Evolutionary conservation across 64 coral and sea anemone species (phyloP), one percentile per base, ranked within the genome.

Genomic region (Stichodactyla helianthus): DNA sequence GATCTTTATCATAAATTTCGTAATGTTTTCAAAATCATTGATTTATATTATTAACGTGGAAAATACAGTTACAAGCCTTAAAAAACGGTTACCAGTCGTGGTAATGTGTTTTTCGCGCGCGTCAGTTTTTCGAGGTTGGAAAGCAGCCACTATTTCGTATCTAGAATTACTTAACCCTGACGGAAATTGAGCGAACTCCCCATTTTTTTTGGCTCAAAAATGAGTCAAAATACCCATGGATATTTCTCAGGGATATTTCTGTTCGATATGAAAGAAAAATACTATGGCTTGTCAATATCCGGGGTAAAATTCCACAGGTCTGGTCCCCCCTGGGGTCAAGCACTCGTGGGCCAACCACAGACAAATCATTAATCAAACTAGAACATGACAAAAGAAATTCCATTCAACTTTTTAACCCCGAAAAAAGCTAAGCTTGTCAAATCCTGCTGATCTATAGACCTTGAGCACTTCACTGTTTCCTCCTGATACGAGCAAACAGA

Each of bases 301-400:
- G 77, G 77, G 31, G 31, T 12, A 4, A 5, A 52, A 17, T 6
- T 50, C 77, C 0, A 16, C 16, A 2, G 16, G 20, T 14, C 31
- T 11, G 13, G 2, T 8, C 26, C 27, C 77, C 27, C 52, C 25
- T 53, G 25, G 78, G 50, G 78, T 81, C 50, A 81, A 81, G 19
- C n/a, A 18, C 78, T 23, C 13, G 15, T 81, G 1, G 50, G 14
- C 78, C 53, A 7, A 54, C 78, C 78, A 54, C 78, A 81, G 50
- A 81, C 35, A 54, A 81, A 81, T 54, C 78, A 81, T 81, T 81
- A 81, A 81, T 81, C 78, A 81, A 81, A 81, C 15, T 81, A 51
- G 0, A 81, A 81, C 35, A 52, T 28, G 20, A 52, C 52, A 54
- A 81, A 81, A 81, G 78, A 54, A 81, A 81, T 81, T 81, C 78